Base-by-base conservation (phyloP, 2,797 vertebrate species). In the Podargus strigoides region DNA sequence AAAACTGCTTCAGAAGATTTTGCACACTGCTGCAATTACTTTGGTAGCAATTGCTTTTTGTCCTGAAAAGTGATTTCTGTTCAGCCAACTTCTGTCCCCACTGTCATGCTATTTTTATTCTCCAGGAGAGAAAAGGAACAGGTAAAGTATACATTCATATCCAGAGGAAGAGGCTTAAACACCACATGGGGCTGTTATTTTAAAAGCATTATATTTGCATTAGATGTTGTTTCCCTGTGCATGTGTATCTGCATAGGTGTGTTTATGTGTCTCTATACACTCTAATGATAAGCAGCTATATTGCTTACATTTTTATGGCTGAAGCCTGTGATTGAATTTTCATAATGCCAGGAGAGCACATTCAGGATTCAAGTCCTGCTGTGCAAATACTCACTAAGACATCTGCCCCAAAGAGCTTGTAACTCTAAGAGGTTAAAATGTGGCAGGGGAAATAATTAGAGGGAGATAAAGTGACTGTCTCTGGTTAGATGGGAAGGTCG, bases 251-350 rank as follows among this genome's bases (percentile, higher is more conserved):
- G 82, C 69, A n/a, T 58, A 12, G 34, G 62, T 68, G 82, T 85
- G 85, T 88, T 93, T 91, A 77, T 81, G 50, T 84, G 76, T 55
- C 83, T 80, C 85, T 74, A 10, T 36, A 49, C 0, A 0, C 88
- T 73, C 59, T 88, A 94, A 84, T 69, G 74, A 47, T 55, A 80
- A 94, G 85, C 62, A 90, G 87, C 85, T 81, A 56, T 69, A 37
- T 93, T 18, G 0, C 94, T 96, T 94, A 85, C 95, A 94, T 96
- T 89, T 93, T 93, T 74, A 92, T 75, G 85, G 46, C 53, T 83
- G 73, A 77, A 89, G 79, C 34, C 79, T 82, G 92, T 85, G 83
- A 87, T 28, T 85, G 91, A 90, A 92, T 94, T 96, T 93, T 85
- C 95, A 94, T 92, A 96, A 89, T 93, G 79, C 87, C 76, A 55